Percentiles rank a stretch among this genome's conserved stretches.
These are phyloP conservation scores for Tyria jacobaeae DNA, from an alignment of 2,888 invertebrate species.

Conservation along the genomic window DNA sequence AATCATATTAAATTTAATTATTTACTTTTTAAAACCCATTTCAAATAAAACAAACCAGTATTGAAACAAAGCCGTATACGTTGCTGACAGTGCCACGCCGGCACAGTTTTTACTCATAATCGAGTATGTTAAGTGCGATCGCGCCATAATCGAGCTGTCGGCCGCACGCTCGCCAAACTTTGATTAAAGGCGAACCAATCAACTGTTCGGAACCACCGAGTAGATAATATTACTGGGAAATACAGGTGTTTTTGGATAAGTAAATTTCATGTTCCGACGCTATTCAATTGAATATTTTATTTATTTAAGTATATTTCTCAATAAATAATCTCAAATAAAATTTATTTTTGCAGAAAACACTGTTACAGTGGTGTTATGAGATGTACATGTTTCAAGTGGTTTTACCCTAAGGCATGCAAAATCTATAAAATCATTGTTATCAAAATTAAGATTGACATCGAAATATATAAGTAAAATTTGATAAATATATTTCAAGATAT, in stretches of 20 bases:
- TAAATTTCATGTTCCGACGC: neutral
- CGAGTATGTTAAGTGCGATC: constrained; percentile 56
- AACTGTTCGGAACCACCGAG: constrained; percentile 35
- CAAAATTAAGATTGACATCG: too few species aligned
- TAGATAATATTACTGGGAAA: constrained; percentile 34
- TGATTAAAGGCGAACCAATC: constrained; percentile 65
- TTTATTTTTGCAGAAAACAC: too few species aligned
- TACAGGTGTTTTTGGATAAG: constrained; percentile 40
- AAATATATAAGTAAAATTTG: too few species aligned
- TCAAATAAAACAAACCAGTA: neutral
- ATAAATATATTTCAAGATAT: too few species aligned
- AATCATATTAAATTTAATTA: neutral
- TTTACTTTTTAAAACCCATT: neutral
- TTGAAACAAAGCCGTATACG: constrained; percentile 11
- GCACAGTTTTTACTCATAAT: constrained; percentile 64
- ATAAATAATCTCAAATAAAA: too few species aligned
- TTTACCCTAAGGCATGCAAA: too few species aligned
- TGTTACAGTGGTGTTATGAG: too few species aligned
- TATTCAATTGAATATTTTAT: neutral
- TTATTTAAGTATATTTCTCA: neutral
- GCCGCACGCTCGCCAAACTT: constrained; percentile 57
- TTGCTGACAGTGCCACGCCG: constrained; percentile 12
- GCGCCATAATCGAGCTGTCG: constrained; percentile 66
- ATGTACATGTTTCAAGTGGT: too few species aligned
- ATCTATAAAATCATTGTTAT: too few species aligned